Evolutionary conservation across 2,113 vertebrate genomes (phyloP).

Genomic region (Channa argus): DNA sequence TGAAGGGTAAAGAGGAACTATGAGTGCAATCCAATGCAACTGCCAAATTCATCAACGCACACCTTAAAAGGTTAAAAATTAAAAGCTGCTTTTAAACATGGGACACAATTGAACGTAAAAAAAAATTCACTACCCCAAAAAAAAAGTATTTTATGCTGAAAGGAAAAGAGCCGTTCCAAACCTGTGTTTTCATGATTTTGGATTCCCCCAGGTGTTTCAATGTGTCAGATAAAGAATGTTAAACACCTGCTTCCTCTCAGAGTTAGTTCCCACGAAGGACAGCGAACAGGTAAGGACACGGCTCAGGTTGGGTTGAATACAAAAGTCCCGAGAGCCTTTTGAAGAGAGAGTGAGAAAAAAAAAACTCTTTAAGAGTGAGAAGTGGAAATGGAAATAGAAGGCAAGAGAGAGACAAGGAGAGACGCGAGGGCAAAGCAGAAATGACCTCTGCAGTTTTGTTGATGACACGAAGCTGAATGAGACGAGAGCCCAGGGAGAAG

Average conservation of each 20-base stretch:
- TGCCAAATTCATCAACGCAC: conserved; percentile 25
- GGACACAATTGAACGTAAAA: background rate
- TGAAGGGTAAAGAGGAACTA: conserved; percentile 36
- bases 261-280: background rate
- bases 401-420: conserved; percentile 12
- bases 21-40: conserved; percentile 31
- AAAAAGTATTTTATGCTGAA: background rate
- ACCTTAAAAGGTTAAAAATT: conserved; percentile 31
- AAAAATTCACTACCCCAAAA: background rate
- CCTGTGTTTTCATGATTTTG: background rate
- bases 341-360: conserved; percentile 12
- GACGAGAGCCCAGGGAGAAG: conserved; percentile 37
- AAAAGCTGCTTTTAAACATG: conserved; percentile 27
- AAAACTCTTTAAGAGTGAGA: conserved; percentile 13
- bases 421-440: conserved; percentile 33
- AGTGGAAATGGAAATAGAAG: conserved; percentile 51
- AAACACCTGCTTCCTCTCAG: conserved; percentile 10
- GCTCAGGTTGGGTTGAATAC: conserved; percentile 37
- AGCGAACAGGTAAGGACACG: conserved; percentile 31
- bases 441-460: conserved; percentile 66
- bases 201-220: background rate
- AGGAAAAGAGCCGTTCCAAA: background rate
- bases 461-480: conserved; percentile 57
- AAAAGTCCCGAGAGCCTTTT: conserved; percentile 42
- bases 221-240: background rate